These are phyloP conservation scores for Anguilla anguilla DNA, from an alignment of 2,797 vertebrate species.

Conservation along the genomic window DNA sequence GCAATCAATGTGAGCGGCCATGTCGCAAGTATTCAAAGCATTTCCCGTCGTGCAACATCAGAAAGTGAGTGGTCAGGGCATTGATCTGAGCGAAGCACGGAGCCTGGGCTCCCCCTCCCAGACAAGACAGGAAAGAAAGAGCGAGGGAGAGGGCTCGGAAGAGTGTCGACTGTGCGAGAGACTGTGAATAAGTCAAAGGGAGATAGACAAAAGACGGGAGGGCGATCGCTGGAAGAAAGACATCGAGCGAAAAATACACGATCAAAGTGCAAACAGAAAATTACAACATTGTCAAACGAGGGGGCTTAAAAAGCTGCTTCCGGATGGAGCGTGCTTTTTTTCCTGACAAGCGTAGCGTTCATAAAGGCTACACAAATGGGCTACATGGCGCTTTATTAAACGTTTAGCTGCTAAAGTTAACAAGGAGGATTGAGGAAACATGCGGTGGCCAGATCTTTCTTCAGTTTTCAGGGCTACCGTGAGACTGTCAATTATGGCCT, in stretches of 20 bases:
- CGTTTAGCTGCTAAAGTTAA: constrained; percentile 3
- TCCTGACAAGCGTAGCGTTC: background rate
- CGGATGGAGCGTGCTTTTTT: background rate
- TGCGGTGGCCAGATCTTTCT: background rate
- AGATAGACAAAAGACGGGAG: constrained; percentile 4
- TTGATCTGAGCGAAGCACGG: constrained; percentile 79
- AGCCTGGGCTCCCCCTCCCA: constrained; percentile 84
- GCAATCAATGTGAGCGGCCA: constrained; percentile 75
- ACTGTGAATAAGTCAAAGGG: background rate
- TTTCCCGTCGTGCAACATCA: constrained; percentile 86
- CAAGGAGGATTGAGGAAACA: background rate
- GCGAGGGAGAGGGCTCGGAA: constrained; percentile 45
- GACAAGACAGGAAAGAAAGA: constrained; percentile 73
- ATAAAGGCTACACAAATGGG: too few species aligned
- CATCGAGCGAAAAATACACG: constrained; percentile 20
- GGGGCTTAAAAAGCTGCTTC: background rate
- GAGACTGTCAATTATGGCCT: background rate
- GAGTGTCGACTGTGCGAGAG: constrained; percentile 6
- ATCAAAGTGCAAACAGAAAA: background rate
- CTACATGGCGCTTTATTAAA: background rate
- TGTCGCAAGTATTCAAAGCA: constrained; percentile 80
- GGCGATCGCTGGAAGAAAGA: constrained; percentile 19
- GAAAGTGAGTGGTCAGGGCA: constrained; percentile 85
- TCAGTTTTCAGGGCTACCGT: background rate
- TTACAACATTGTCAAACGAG: background rate